Percentiles rank a stretch among this genome's conserved stretches.
Evolutionary conservation across 2,113 vertebrate genomes (phyloP).

Genomic region (Athene noctua): DNA sequence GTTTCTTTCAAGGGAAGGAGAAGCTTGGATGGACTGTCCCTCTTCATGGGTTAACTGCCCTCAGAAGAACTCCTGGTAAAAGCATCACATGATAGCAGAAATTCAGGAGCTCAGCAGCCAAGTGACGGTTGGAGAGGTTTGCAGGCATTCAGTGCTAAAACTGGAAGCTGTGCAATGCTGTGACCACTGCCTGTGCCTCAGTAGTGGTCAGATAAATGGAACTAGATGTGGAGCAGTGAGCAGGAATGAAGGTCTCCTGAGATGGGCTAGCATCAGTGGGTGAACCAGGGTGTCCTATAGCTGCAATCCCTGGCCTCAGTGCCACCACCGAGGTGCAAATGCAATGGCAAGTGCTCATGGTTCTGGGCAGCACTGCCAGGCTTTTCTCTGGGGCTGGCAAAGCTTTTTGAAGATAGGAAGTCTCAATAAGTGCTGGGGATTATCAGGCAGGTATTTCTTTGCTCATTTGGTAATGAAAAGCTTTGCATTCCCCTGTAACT

Average conservation of each 20-base stretch:
- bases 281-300: not conserved
- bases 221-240: not conserved
- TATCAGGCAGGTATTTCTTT: not conserved
- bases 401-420: not conserved
- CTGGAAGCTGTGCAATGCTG: not conserved
- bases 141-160: not conserved
- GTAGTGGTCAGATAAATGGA: not conserved
- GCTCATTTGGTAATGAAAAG: not conserved
- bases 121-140: not conserved
- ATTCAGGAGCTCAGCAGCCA: not conserved
- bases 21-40: not conserved
- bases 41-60: not conserved
- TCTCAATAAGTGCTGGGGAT: not conserved
- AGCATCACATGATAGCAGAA: not conserved
- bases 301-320: not conserved
- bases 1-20: not conserved
- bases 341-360: not conserved
- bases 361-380: not conserved
- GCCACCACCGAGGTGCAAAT: fast-evolving
- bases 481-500: not conserved
- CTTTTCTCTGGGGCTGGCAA: not conserved
- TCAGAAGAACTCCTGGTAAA: not conserved
- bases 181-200: not conserved
- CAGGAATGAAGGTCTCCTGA: not conserved
- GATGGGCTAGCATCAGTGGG: not conserved